Conservation (phyloP, 2,888 invertebrate genomes). For the Lutraria lutraria region DNA sequence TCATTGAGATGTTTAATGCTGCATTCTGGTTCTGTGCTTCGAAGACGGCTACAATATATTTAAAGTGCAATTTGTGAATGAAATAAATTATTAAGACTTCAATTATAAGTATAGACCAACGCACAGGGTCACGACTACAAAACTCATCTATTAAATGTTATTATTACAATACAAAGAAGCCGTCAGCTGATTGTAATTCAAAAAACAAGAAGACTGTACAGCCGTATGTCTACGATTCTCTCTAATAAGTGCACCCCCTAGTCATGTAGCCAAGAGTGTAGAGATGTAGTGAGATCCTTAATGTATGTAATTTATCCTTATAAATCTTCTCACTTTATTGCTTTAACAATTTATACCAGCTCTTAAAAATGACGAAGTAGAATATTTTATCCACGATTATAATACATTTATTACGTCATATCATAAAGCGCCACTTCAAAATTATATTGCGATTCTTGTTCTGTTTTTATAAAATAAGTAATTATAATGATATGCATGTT, state of each 20-base stretch:
- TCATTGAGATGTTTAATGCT: no score
- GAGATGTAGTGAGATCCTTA: neutral
- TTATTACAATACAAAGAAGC: neutral
- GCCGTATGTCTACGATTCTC: neutral
- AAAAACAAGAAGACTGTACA: neutral
- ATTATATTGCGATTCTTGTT: neutral
- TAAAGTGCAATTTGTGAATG: neutral
- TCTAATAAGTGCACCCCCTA: neutral
- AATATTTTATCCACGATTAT: neutral
- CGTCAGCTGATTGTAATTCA: neutral
- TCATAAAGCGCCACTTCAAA: neutral
- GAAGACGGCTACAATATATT: no score
- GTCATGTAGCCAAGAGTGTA: neutral
- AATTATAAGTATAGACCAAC: neutral
- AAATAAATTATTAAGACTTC: neutral
- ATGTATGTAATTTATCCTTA: neutral
- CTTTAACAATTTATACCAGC: neutral
- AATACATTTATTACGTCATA: conserved; percentile 15
- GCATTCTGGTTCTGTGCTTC: no score
- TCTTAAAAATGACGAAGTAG: neutral
- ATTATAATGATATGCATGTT: neutral
- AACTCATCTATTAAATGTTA: neutral
- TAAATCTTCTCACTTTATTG: neutral
- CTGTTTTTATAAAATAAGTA: neutral
- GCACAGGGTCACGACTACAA: neutral